These are phyloP conservation scores for Pinna nobilis DNA, from an alignment of 1,140 invertebrate genomes.

Conservation along the genomic window DNA sequence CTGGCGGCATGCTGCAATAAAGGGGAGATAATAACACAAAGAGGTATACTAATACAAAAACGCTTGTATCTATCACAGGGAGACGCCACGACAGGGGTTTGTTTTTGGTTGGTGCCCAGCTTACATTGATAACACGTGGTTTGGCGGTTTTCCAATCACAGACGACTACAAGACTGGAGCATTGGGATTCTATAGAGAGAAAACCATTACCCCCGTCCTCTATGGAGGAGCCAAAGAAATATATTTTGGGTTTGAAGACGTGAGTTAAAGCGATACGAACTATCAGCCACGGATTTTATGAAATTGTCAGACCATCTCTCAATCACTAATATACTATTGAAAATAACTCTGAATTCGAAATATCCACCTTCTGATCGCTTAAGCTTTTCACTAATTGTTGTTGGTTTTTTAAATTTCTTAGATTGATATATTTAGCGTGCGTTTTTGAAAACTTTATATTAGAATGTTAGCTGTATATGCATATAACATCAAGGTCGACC, in stretches of 20 bases:
- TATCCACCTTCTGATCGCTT: not conserved
- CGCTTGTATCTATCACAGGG: not conserved
- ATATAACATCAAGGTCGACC: too few relatives aligned
- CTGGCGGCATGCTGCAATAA: too few relatives aligned
- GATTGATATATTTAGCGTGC: too few relatives aligned
- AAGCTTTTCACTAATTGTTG: not conserved
- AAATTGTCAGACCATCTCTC: not conserved
- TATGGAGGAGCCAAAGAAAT: conserved; percentile 9
- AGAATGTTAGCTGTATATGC: too few relatives aligned
- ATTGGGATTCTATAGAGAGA: conserved; percentile 20
- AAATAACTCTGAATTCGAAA: not conserved
- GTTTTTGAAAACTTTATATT: too few relatives aligned
- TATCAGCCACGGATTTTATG: not conserved
- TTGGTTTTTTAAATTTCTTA: too few relatives aligned
- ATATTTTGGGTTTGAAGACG: conserved; percentile 27
- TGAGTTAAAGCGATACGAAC: not conserved
- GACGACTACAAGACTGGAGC: conserved; percentile 17
- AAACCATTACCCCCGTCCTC: not conserved
- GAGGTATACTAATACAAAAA: too few relatives aligned
- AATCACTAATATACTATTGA: not conserved
- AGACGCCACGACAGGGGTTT: conserved; percentile 24
- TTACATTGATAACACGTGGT: conserved; percentile 17
- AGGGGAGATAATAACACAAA: too few relatives aligned
- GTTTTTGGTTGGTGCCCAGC: conserved; percentile 30
- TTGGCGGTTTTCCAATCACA: conserved; percentile 5